These are phyloP conservation scores for Cyprinus carpio DNA, from an alignment of 2,113 vertebrate genomes.

Conservation along the genomic window DNA sequence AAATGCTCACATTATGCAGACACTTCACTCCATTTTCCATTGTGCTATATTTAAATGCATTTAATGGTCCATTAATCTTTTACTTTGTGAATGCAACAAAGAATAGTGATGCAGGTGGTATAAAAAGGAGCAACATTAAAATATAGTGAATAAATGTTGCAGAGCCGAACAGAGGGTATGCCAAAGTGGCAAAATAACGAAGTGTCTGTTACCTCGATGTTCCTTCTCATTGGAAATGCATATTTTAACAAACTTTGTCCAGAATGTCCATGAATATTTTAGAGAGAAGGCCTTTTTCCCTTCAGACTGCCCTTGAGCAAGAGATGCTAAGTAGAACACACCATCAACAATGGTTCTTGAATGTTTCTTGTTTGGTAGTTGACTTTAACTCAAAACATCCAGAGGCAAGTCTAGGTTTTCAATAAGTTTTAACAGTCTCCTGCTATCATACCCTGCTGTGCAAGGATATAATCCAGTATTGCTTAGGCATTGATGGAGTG, in stretches of 20 bases:
- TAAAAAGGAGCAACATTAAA: neutral
- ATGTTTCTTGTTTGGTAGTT: neutral
- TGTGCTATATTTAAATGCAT: neutral
- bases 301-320: constrained; percentile 19
- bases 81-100: neutral
- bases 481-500: neutral
- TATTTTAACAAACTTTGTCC: neutral
- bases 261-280: constrained; percentile 36
- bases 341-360: neutral
- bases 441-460: neutral
- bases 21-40: neutral
- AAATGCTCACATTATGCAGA: neutral
- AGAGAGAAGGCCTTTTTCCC: neutral
- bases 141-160: neutral
- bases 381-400: constrained; percentile 11
- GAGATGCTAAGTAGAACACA: constrained; percentile 21
- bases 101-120: neutral
- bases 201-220: neutral
- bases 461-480: neutral
- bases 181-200: neutral
- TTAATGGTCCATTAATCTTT: neutral
- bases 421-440: constrained; percentile 1
- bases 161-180: neutral
- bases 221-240: neutral
- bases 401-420: constrained; percentile 20